Evolutionary conservation across 2,113 vertebrate species (phyloP).

Genomic region (Rhabdornis inornatus): DNA sequence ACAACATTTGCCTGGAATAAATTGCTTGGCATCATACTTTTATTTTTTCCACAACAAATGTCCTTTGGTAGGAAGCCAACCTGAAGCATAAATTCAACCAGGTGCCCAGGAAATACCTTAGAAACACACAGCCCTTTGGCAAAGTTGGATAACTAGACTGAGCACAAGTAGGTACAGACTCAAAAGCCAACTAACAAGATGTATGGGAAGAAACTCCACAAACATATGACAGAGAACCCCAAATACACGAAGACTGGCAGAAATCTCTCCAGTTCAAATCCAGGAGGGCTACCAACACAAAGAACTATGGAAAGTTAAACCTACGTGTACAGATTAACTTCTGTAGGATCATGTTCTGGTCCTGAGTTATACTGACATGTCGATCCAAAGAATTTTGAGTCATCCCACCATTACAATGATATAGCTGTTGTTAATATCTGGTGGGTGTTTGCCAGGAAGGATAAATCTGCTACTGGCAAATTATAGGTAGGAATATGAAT

Average conservation of each 20-base stretch:
- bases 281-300: not conserved
- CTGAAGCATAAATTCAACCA: conserved; percentile 21
- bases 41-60: not conserved
- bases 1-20: not conserved
- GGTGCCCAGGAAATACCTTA: conserved; percentile 26
- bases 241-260: not conserved
- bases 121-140: not conserved
- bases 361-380: not conserved
- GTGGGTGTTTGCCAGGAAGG: not conserved
- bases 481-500: not conserved
- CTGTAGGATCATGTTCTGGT: not conserved
- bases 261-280: not conserved
- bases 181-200: not conserved
- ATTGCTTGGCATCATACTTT: not conserved
- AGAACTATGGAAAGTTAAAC: not conserved
- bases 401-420: not conserved
- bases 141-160: not conserved
- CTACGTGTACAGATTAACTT: not conserved
- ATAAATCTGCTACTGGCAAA: not conserved
- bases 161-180: not conserved
- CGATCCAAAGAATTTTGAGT: not conserved
- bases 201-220: not conserved
- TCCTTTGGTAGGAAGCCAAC: conserved; percentile 5
- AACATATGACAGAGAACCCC: not conserved
- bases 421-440: not conserved